Evolutionary conservation across 2,797 vertebrate species (phyloP).

Genomic region (Microctenopoma lineatum): DNA sequence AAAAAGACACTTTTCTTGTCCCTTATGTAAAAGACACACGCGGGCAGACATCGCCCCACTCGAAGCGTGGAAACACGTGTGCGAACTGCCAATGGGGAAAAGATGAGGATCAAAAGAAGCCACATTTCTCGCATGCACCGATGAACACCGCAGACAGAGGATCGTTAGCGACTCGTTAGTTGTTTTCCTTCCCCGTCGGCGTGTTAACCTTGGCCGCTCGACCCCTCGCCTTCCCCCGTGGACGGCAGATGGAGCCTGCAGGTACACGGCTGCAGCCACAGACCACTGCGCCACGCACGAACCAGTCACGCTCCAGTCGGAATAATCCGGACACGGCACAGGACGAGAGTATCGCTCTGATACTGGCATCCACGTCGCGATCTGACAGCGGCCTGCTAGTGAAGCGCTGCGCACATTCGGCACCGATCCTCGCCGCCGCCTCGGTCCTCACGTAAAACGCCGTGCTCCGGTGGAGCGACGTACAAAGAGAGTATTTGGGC

Average conservation of each 20-base stretch:
- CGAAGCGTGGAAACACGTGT: neutral
- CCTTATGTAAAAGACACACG: neutral
- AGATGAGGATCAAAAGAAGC: neutral
- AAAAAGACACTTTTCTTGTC: neutral
- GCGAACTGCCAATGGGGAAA: slow-evolving; percentile 7
- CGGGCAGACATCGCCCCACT: neutral
- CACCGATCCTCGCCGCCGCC: neutral
- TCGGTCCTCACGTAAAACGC: neutral
- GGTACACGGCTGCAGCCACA: neutral
- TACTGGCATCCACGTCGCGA: slow-evolving; percentile 30
- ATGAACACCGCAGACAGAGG: slow-evolving; percentile 12
- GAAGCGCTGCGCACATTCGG: slow-evolving; percentile 45
- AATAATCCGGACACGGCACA: slow-evolving; percentile 1
- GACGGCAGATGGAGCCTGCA: slow-evolving; percentile 10
- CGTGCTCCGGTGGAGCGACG: neutral
- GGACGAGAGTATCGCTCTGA: slow-evolving; percentile 10
- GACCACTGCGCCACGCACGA: slow-evolving; percentile 5
- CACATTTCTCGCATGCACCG: neutral
- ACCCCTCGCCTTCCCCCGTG: slow-evolving; percentile 27
- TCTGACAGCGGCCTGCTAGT: slow-evolving; percentile 33
- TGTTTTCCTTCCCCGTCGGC: slow-evolving; percentile 31
- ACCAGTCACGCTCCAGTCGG: neutral
- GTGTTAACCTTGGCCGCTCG: slow-evolving; percentile 70
- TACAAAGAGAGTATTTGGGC: neutral
- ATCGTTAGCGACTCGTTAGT: slow-evolving; percentile 32